phyloP scores from a whole-genome alignment of 1,140 invertebrate species.

The Drosophila serrata region DNA sequence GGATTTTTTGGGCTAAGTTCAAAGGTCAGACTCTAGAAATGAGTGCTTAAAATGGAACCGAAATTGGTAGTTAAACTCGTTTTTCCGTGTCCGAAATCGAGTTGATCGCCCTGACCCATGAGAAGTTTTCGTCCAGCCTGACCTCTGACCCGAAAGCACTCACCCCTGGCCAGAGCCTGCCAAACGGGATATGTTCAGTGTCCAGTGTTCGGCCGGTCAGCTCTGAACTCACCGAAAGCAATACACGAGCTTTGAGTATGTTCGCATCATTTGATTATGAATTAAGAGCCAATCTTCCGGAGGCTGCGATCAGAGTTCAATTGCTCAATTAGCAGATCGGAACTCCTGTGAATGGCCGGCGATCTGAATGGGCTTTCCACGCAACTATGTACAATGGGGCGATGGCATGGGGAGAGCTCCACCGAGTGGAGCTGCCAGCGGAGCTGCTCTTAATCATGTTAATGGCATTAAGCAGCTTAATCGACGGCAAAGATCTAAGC shows the following conservation, averaged over 20 bases:
- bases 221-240: neutral
- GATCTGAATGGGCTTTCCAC: slow-evolving; percentile 26
- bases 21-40: slow-evolving; percentile 66
- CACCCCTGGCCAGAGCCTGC: slow-evolving; percentile 61
- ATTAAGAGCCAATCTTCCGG: slow-evolving; percentile 49
- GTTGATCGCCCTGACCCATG: slow-evolving; percentile 69
- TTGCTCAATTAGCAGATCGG: slow-evolving; percentile 71
- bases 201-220: neutral
- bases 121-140: slow-evolving; percentile 80
- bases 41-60: slow-evolving; percentile 50
- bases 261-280: slow-evolving; percentile 52
- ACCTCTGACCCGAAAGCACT: slow-evolving; percentile 70
- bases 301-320: slow-evolving; percentile 74
- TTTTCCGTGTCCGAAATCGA: slow-evolving; percentile 55
- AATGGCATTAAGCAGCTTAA: slow-evolving; percentile 83
- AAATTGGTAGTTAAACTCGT: slow-evolving; percentile 68
- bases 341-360: slow-evolving; percentile 70
- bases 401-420: slow-evolving; percentile 26
- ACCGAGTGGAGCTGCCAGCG: slow-evolving; percentile 4
- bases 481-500: slow-evolving; percentile 82
- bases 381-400: slow-evolving; percentile 19
- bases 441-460: slow-evolving; percentile 75
- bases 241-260: neutral
- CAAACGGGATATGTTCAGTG: slow-evolving; percentile 53
- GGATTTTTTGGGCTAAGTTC: slow-evolving; percentile 67